Percentiles rank a stretch among this genome's conserved stretches.
These are phyloP conservation scores for Cephus nigrinus DNA, from an alignment of 2,888 invertebrate genomes.

Conservation along the genomic window DNA sequence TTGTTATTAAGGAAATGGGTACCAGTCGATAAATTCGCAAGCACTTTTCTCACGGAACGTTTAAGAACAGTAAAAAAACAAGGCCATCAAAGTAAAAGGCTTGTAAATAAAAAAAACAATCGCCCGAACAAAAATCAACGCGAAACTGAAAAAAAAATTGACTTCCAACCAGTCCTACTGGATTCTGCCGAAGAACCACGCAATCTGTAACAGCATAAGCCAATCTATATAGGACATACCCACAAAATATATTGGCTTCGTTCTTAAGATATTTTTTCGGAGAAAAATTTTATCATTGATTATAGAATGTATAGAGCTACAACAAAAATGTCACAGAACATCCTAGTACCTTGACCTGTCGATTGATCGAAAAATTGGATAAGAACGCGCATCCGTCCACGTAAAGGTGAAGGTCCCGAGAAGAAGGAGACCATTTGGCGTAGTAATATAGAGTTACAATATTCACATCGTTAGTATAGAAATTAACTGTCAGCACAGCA, in stretches of 20 bases:
- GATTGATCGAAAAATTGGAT: background rate
- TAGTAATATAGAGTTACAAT: background rate
- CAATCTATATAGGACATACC: background rate
- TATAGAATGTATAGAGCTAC: background rate
- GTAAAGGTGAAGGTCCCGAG: background rate
- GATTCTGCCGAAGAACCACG: background rate
- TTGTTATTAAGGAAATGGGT: background rate
- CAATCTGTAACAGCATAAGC: too few species aligned
- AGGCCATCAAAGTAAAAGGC: background rate
- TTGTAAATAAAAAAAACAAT: background rate
- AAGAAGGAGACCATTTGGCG: background rate
- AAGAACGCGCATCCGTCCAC: background rate
- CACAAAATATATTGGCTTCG: background rate
- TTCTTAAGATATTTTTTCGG: too few species aligned
- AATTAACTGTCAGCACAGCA: background rate
- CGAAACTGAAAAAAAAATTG: background rate
- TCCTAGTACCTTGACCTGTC: background rate
- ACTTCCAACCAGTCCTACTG: background rate
- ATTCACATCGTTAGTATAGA: background rate
- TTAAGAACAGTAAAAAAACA: background rate
- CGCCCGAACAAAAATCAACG: background rate
- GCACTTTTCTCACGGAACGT: background rate
- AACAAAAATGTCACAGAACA: background rate
- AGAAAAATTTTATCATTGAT: background rate
- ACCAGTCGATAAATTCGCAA: background rate